Conservation (phyloP, 2,113 vertebrate species). For the Tachuris rubrigastra region DNA sequence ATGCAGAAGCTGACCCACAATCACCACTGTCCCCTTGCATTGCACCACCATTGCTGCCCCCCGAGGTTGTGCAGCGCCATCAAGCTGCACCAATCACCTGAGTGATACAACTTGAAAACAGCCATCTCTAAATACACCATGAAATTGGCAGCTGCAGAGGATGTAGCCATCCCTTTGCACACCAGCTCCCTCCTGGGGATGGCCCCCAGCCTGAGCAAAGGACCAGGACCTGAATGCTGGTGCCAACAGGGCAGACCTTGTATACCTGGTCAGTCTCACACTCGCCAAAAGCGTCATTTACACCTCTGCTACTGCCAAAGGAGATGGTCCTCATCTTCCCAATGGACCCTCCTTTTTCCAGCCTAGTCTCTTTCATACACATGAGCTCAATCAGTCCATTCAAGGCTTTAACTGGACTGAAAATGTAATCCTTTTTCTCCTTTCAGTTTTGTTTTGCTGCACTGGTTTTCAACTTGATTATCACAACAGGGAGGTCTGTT, state of each 20-base stretch:
- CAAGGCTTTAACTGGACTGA: neutral
- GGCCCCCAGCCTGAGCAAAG: too few species aligned
- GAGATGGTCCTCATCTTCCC: neutral
- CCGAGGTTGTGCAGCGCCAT: neutral
- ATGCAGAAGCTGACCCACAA: neutral
- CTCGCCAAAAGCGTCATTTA: neutral
- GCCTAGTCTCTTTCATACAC: neutral
- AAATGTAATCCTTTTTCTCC: neutral
- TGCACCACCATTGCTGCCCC: neutral
- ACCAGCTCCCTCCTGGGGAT: neutral
- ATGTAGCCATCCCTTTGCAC: neutral
- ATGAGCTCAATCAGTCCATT: neutral
- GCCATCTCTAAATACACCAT: neutral
- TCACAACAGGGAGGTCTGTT: neutral
- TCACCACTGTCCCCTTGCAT: neutral
- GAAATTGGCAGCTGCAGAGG: neutral
- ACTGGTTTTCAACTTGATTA: neutral
- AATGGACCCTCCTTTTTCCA: fast-evolving
- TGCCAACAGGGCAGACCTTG: neutral
- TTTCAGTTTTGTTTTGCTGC: neutral
- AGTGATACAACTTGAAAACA: neutral
- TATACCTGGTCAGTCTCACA: neutral
- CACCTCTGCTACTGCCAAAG: neutral
- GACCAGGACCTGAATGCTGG: neutral
- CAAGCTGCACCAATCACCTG: fast-evolving